Conservation (phyloP, 2,888 invertebrate species). For the Trilocha varians region DNA sequence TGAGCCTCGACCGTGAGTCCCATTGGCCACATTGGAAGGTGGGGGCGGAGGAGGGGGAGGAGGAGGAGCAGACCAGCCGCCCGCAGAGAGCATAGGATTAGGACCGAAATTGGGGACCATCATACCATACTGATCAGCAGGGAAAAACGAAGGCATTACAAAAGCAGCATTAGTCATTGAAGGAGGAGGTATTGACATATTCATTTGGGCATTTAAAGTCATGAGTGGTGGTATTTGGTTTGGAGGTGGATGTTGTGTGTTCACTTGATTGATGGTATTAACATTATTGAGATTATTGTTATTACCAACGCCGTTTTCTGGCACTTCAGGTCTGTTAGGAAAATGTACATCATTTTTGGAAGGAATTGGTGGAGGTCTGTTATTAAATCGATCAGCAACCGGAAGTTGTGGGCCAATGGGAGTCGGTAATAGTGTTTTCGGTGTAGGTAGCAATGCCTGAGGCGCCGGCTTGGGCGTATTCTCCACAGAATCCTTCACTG, state of each 20-base stretch:
- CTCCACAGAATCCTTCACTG: slow-evolving; percentile 42
- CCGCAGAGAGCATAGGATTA: slow-evolving; percentile 29
- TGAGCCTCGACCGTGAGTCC: slow-evolving; percentile 48
- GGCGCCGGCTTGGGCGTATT: slow-evolving; percentile 40
- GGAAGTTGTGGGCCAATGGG: slow-evolving; percentile 49
- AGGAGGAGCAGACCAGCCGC: slow-evolving; percentile 45
- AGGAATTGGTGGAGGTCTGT: slow-evolving; percentile 31
- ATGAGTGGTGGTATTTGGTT: slow-evolving; percentile 54
- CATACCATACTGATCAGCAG: slow-evolving; percentile 57
- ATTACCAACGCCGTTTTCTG: slow-evolving; percentile 6
- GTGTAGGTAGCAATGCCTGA: slow-evolving; percentile 37
- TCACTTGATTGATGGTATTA: slow-evolving; percentile 21
- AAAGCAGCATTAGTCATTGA: slow-evolving; percentile 46
- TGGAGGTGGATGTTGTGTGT: slow-evolving; percentile 14
- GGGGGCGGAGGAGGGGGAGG: slow-evolving; percentile 60
- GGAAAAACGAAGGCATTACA: slow-evolving; percentile 54
- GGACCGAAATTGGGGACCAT: slow-evolving; percentile 41
- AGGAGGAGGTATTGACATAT: slow-evolving; percentile 51
- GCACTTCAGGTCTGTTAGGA: background rate
- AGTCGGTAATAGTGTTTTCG: slow-evolving; percentile 38
- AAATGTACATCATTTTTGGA: slow-evolving; percentile 5
- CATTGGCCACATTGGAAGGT: slow-evolving; percentile 33
- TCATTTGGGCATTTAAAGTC: slow-evolving; percentile 57
- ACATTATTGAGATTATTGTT: slow-evolving; percentile 21
- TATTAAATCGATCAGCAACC: slow-evolving; percentile 23